Base-by-base conservation (phyloP, 2,113 vertebrate species). In the Calypte anna region DNA sequence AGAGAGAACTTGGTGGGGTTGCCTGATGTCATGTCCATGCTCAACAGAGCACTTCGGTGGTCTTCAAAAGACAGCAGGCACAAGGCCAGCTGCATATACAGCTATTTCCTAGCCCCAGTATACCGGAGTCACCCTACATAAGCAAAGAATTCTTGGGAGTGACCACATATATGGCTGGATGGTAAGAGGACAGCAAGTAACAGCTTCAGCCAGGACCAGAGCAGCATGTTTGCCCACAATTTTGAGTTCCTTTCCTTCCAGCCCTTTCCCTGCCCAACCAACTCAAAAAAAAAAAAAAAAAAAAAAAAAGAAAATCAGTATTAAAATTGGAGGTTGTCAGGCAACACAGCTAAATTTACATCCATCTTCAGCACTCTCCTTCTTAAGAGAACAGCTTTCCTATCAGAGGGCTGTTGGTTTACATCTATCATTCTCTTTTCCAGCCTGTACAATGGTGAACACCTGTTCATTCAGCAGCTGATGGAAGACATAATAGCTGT, bases 381-480 rank as follows among this genome's bases (percentile, higher is more conserved):
- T 87, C 85, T 91, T 50, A 15, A 54, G 82, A 82, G 85, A 90
- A 2, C 19, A 40, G 82, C 54, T 81, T 59, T 89, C 22, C 73
- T 38, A 6, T 50, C 44, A 0, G 64, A 74, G 66, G 73, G 82
- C 62, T 86, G 58, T 57, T 43, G 91, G 51, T 38, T n/a, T 17
- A 36, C 55, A 87, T 82, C 85, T 63, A 63, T 72, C 79, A 75
- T 18, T 23, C 72, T 57, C 72, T 62, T 30, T 59, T 50, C 83
- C 38, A 86, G 75, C 20, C 84, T 11, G 43, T 14, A 36, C 91
- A 23, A 44, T 77, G 86, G 82, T 31, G 53, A 89, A 63, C 91
- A 91, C 92, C 96, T 95, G 94, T 89, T 93, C 95, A 4, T 28
- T 11, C 40, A 91, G 93, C 94, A 96, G 96, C 95, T 96, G 95